Evolutionary conservation across 2,888 invertebrate genomes (phyloP).

Genomic region (Drosophila mettleri): DNA sequence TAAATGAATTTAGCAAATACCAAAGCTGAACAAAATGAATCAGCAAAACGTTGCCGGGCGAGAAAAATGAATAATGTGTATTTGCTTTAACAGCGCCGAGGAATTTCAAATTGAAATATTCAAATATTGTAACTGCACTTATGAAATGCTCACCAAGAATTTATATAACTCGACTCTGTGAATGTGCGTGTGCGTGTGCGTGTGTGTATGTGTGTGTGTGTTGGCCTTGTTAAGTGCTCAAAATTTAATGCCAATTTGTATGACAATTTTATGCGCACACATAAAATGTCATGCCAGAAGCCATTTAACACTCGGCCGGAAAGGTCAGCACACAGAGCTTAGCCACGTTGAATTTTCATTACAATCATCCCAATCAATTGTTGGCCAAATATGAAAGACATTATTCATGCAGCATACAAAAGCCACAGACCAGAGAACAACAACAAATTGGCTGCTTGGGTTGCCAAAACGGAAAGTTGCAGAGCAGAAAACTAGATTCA

Average conservation of each 20-base stretch:
- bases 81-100: conserved; percentile 8
- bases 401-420: conserved; percentile 20
- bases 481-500: conserved; percentile 6
- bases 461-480: neutral
- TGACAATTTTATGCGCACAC: conserved; percentile 19
- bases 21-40: conserved; percentile 28
- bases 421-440: conserved; percentile 13
- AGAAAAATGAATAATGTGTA: conserved; percentile 32
- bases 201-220: neutral
- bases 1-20: conserved; percentile 42
- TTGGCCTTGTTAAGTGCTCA: conserved; percentile 16
- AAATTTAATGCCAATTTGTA: conserved; percentile 32
- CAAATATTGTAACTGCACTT: conserved; percentile 21
- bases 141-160: conserved; percentile 13
- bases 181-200: neutral
- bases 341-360: conserved; percentile 27
- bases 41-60: conserved; percentile 18
- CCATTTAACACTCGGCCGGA: conserved; percentile 29
- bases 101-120: conserved; percentile 38
- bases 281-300: conserved; percentile 12
- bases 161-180: too few relatives aligned
- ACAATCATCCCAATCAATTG: conserved; percentile 36
- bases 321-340: neutral
- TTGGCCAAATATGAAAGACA: conserved; percentile 31
- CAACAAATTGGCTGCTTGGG: conserved; percentile 5